phyloP scores from a whole-genome alignment of 1,140 invertebrate genomes.

The Drosophila takahashii region DNA sequence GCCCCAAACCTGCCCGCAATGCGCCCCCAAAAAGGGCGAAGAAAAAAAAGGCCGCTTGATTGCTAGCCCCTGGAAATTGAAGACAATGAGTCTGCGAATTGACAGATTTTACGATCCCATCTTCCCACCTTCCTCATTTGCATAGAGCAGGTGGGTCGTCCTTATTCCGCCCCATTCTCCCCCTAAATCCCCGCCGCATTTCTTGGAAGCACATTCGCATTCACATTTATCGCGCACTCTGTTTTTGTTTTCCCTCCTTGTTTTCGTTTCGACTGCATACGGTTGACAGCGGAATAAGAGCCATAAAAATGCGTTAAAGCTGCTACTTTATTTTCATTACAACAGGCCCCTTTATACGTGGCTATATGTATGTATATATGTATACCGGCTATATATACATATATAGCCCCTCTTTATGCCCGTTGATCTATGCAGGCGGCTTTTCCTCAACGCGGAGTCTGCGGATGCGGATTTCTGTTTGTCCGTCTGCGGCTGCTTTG shows the following conservation, averaged over 20 bases:
- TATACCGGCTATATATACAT: not conserved
- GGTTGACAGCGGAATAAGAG: slow-evolving; percentile 67
- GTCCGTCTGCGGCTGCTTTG: slow-evolving; percentile 57
- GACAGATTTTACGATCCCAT: slow-evolving; percentile 73
- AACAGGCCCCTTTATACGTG: not conserved
- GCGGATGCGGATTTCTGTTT: slow-evolving; percentile 8
- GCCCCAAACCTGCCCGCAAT: not conserved
- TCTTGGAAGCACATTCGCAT: slow-evolving; percentile 11
- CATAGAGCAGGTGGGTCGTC: slow-evolving; percentile 54
- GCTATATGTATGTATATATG: not conserved
- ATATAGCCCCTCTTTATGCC: slow-evolving; percentile 20
- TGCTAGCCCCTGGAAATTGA: slow-evolving; percentile 52
- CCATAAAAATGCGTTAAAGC: slow-evolving; percentile 81
- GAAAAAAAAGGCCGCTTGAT: slow-evolving; percentile 15
- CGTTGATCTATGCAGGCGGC: slow-evolving; percentile 63
- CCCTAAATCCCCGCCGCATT: not conserved
- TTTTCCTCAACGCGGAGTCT: not conserved
- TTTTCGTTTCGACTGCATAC: slow-evolving; percentile 8
- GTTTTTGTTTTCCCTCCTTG: slow-evolving; percentile 18
- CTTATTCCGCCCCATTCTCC: not conserved
- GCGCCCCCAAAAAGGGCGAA: not conserved
- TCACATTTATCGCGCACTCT: slow-evolving; percentile 43
- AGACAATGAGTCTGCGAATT: slow-evolving; percentile 76
- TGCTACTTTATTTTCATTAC: slow-evolving; percentile 80
- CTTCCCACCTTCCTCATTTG: slow-evolving; percentile 49